Conservation (phyloP, 2,113 vertebrate species). For the Neodontobutis hainanensis region DNA sequence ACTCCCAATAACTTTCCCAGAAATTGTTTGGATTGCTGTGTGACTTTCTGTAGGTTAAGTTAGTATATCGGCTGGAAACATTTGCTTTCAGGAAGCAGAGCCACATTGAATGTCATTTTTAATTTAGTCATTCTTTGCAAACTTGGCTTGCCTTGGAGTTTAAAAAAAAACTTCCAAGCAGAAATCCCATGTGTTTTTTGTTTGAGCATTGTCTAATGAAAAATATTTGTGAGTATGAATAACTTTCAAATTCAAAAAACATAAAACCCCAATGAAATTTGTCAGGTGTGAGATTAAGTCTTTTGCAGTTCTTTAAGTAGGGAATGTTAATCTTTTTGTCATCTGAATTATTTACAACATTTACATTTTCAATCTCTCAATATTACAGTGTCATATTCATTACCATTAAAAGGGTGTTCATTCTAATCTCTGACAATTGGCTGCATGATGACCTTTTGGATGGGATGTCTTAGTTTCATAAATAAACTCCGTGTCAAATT, state of each 20-base stretch:
- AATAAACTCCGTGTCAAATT: slow-evolving; percentile 16
- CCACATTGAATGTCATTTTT: slow-evolving; percentile 23
- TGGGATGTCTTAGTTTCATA: slow-evolving; percentile 7
- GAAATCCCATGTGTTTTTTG: slow-evolving; percentile 43
- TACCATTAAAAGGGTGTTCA: too few species aligned
- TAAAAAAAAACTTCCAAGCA: slow-evolving; percentile 25
- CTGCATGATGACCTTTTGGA: too few species aligned
- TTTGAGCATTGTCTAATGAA: slow-evolving; percentile 36
- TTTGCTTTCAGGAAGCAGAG: slow-evolving; percentile 26
- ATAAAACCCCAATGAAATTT: slow-evolving; percentile 4
- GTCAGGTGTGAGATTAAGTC: slow-evolving; percentile 5
- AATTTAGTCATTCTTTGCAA: slow-evolving; percentile 28
- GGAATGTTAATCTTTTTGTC: neutral
- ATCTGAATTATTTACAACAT: slow-evolving; percentile 3
- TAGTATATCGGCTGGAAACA: slow-evolving; percentile 18
- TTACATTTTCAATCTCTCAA: neutral
- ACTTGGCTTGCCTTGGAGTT: slow-evolving; percentile 15
- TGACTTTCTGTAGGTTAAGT: slow-evolving; percentile 11
- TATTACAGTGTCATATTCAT: too few species aligned
- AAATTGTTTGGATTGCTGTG: neutral
- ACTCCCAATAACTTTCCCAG: neutral
- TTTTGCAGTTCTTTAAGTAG: slow-evolving; percentile 2
- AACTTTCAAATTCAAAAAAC: slow-evolving; percentile 8
- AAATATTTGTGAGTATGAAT: slow-evolving; percentile 35
- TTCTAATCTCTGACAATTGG: too few species aligned